Conservation (phyloP, 1,140 invertebrate species). For the Caenorhabditis brenneri region DNA sequence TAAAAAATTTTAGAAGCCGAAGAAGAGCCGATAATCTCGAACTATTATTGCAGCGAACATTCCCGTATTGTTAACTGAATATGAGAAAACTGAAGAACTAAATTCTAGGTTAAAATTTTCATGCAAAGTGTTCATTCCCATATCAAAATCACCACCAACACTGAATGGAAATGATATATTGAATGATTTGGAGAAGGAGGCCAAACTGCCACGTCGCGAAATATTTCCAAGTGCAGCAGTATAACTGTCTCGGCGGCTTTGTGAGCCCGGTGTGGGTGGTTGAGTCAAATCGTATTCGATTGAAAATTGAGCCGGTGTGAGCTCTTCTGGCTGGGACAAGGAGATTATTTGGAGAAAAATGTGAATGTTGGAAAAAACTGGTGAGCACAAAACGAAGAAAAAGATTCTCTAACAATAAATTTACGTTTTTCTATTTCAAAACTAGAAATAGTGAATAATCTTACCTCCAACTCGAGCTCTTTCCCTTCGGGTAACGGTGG, state of each 20-base stretch:
- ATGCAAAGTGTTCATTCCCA: not conserved
- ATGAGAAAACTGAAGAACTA: too few relatives aligned
- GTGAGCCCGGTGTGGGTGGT: not conserved
- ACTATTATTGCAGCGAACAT: not conserved
- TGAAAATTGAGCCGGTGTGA: constrained; percentile 10
- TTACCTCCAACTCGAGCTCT: constrained; percentile 22
- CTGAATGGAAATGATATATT: constrained; percentile 22
- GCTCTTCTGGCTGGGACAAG: constrained; percentile 3
- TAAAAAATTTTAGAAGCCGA: not conserved
- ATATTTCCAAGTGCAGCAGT: constrained; percentile 29
- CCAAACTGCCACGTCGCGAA: constrained; percentile 6
- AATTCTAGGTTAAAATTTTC: too few relatives aligned
- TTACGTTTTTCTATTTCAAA: not conserved
- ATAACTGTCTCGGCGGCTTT: constrained; percentile 18
- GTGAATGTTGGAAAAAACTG: too few relatives aligned
- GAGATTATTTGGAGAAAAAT: not conserved
- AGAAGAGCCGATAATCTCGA: not conserved
- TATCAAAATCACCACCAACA: constrained; percentile 13
- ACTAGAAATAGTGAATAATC: not conserved
- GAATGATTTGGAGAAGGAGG: constrained; percentile 28
- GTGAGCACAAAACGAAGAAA: too few relatives aligned
- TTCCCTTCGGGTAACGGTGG: constrained; percentile 19
- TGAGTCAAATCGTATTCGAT: constrained; percentile 28
- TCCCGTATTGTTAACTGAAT: too few relatives aligned
- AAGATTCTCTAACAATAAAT: not conserved